Evolutionary conservation across 2,797 vertebrate genomes (phyloP), one percentile per base, ranked within the genome.

Genomic region (Anguilla marmorata): DNA sequence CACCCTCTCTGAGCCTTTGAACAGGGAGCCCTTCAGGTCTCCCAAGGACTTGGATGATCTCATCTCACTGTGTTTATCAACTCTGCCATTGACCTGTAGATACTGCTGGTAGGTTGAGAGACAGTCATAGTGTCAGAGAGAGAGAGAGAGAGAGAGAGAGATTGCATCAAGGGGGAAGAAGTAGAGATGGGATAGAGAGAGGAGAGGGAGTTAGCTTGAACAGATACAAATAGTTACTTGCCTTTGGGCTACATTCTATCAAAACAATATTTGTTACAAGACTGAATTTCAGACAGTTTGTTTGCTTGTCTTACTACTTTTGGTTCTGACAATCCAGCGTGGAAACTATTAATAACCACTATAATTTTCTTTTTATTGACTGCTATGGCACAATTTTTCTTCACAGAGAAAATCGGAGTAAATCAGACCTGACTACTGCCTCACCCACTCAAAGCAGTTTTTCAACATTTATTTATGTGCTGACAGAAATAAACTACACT

Each of bases 21-120:
- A 97, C 90, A 97, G 91, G 60, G 97, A 98, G 21, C 97, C 97
- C 94, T 98, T 96, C 90, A 98, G 95, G 89, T 98, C 98, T n/a
- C 97, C 98, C 92, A 98, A 96, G 21, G 98, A 98, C 87, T 96
- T 96, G 19, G 97, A 97, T 85, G 97, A 97, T 91, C 95, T 97
- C 97, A 98, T 97, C 92, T 98, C 98, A 0, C 97, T 97, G 93
- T 98, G 97, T 88, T 97, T 98, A 92, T 97, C 97, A 2, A 66
- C 52, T 92, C 95, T 95, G 94, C 95, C 96, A 93, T 96, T 97
- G 3, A 97, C 97, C 93, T 98, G 97, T 45, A 98, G 94, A 89
- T 96, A 96, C 97, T 98, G 86, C 2, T 16, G 41, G 5, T 41
- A 86, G 41, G 14, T 14, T 24, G 85, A 37, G 37, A 12, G 63